Percentiles rank a stretch among this genome's conserved stretches.
phyloP scores from a whole-genome alignment of 1,140 invertebrate species.

The Pseudomyrmex pallidus region DNA sequence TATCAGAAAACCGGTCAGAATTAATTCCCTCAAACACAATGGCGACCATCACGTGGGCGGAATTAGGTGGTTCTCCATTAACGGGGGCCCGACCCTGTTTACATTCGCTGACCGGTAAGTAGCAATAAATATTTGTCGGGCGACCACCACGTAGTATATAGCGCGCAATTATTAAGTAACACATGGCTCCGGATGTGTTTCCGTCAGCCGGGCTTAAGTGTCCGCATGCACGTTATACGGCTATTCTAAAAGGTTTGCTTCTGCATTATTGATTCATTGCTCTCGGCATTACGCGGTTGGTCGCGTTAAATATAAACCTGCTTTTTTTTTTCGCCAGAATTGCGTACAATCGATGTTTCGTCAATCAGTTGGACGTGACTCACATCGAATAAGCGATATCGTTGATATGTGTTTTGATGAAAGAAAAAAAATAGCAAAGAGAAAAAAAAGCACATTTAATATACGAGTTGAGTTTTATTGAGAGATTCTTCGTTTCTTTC shows the following conservation, averaged over 20 bases:
- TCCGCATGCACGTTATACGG: slow-evolving; percentile 72
- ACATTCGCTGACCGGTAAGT: slow-evolving; percentile 53
- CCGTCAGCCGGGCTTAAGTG: slow-evolving; percentile 70
- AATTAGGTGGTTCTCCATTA: slow-evolving; percentile 69
- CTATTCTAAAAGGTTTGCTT: slow-evolving; percentile 51
- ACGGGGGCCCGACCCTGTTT: slow-evolving; percentile 56
- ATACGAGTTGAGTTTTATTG: too few species aligned
- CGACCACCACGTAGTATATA: slow-evolving; percentile 37
- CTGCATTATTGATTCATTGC: slow-evolving; percentile 67
- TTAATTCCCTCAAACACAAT: slow-evolving; percentile 40
- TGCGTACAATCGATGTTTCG: neutral
- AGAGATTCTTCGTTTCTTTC: neutral
- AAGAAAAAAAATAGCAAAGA: too few species aligned
- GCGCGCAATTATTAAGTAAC: slow-evolving; percentile 77
- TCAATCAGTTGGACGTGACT: slow-evolving; percentile 20
- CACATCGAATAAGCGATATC: too few species aligned
- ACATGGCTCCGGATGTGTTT: slow-evolving; percentile 69
- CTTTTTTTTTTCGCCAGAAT: neutral
- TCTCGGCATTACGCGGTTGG: slow-evolving; percentile 8
- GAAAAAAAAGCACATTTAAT: too few species aligned
- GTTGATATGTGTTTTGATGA: too few species aligned
- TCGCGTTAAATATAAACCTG: slow-evolving; percentile 5
- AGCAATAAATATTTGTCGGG: slow-evolving; percentile 71
- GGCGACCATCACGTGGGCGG: slow-evolving; percentile 25
- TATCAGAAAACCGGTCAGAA: slow-evolving; percentile 9